Evolutionary conservation across 2,888 invertebrate genomes (phyloP).

Genomic region (Drosophila cognata): DNA sequence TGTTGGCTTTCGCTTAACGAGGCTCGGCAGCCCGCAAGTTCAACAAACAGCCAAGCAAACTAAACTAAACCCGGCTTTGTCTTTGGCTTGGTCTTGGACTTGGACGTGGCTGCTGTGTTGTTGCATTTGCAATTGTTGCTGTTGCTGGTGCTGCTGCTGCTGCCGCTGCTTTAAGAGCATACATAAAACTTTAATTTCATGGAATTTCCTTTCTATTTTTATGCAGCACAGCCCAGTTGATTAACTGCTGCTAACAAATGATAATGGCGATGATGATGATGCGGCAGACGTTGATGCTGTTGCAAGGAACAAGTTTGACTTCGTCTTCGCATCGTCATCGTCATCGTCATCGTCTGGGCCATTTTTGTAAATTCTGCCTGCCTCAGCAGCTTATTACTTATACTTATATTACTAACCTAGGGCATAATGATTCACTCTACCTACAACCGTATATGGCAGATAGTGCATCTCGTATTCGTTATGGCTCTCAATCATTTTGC

Average conservation of each 20-base stretch:
- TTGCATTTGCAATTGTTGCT: not conserved
- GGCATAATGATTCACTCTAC: not conserved
- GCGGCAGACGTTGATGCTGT: not conserved
- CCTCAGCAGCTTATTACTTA: slow-evolving; percentile 10
- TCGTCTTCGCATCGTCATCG: not conserved
- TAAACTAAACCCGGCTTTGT: slow-evolving; percentile 22
- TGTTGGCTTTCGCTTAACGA: slow-evolving; percentile 46
- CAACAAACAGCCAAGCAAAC: slow-evolving; percentile 45
- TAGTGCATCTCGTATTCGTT: slow-evolving; percentile 23
- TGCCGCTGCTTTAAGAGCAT: slow-evolving; percentile 38
- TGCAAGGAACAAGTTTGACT: slow-evolving; percentile 31
- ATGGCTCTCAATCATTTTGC: not conserved
- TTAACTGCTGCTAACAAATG: slow-evolving; percentile 39
- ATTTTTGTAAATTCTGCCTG: slow-evolving; percentile 21
- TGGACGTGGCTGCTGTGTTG: slow-evolving; percentile 8
- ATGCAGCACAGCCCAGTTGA: slow-evolving; percentile 61
- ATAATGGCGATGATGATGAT: slow-evolving; percentile 9
- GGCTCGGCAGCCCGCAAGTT: slow-evolving; percentile 39
- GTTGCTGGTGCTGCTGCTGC: not conserved
- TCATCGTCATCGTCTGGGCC: slow-evolving; percentile 11
- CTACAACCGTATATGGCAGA: not conserved
- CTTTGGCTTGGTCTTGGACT: slow-evolving; percentile 40
- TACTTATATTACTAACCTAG: not conserved
- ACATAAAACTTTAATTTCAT: slow-evolving; percentile 70
- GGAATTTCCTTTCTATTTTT: slow-evolving; percentile 80